phyloP scores from a whole-genome alignment of 2,888 invertebrate genomes.

The Machimus atricapillus region DNA sequence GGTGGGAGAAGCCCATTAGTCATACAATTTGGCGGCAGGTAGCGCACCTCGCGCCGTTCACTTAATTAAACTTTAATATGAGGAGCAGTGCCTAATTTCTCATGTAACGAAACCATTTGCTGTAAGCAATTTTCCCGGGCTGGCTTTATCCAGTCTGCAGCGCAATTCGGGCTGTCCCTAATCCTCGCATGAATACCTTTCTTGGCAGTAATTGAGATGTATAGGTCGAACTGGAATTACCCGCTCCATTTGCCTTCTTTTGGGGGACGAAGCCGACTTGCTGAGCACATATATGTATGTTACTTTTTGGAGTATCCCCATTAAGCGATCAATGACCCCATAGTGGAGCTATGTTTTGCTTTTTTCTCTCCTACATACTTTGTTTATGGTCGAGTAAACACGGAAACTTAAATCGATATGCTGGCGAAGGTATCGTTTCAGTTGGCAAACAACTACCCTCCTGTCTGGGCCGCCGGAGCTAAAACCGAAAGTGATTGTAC shows the following conservation, averaged over 20 bases:
- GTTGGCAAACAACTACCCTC: neutral
- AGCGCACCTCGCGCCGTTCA: neutral
- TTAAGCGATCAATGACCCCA: conserved; percentile 24
- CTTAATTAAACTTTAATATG: conserved; percentile 18
- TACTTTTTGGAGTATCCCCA: neutral
- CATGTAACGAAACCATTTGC: conserved; percentile 8
- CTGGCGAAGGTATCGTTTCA: neutral
- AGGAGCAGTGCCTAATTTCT: neutral
- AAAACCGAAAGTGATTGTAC: neutral
- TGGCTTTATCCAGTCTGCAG: conserved; percentile 8
- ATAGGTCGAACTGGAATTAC: conserved; percentile 28
- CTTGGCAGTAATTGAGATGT: conserved; percentile 37
- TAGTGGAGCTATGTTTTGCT: neutral
- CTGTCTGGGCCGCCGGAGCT: neutral
- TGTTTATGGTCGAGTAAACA: neutral
- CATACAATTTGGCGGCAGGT: neutral
- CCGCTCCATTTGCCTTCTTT: conserved; percentile 24
- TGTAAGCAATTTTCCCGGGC: neutral
- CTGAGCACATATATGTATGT: neutral
- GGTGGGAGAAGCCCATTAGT: neutral
- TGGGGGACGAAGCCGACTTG: neutral
- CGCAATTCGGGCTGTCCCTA: conserved; percentile 27
- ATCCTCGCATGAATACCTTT: conserved; percentile 36
- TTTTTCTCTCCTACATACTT: neutral
- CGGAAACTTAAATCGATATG: conserved; percentile 24